Percentiles rank a stretch among this genome's conserved stretches.
Evolutionary conservation across 2,888 invertebrate species (phyloP).

Genomic region (Ectemnius cavifrons): DNA sequence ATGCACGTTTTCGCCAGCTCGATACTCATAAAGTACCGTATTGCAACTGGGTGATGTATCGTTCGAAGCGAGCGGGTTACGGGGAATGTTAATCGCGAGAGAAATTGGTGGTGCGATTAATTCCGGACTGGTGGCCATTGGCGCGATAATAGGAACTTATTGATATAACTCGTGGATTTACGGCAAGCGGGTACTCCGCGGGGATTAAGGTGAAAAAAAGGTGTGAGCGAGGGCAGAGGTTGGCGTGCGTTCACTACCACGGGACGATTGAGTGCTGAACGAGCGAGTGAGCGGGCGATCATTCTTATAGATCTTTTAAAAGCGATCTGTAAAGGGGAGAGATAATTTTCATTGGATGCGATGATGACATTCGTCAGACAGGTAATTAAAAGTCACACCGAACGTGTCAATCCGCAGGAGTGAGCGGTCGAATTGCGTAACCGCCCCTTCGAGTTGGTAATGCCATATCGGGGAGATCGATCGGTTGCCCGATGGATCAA

Average conservation of each 20-base stretch:
- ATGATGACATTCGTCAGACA: conserved; percentile 41
- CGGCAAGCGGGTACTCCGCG: neutral
- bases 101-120: conserved; percentile 21
- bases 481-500: conserved; percentile 58
- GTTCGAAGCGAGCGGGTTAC: neutral
- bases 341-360: too few species aligned
- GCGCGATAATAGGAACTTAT: conserved; percentile 18
- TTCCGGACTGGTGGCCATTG: conserved; percentile 19
- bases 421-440: conserved; percentile 18
- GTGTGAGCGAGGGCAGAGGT: neutral
- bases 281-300: too few species aligned
- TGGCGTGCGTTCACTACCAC: too few species aligned
- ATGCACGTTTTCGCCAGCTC: neutral
- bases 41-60: too few species aligned
- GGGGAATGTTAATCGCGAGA: neutral
- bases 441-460: conserved; percentile 19
- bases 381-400: conserved; percentile 50
- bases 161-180: conserved; percentile 17
- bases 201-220: neutral
- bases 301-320: too few species aligned
- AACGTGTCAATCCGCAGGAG: conserved; percentile 34
- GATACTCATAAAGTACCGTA: too few species aligned
- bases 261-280: too few species aligned
- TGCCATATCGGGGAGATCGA: conserved; percentile 45
- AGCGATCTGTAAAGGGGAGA: too few species aligned